Conservation (phyloP, 2,113 vertebrate species). For the Ciconia boyciana region DNA sequence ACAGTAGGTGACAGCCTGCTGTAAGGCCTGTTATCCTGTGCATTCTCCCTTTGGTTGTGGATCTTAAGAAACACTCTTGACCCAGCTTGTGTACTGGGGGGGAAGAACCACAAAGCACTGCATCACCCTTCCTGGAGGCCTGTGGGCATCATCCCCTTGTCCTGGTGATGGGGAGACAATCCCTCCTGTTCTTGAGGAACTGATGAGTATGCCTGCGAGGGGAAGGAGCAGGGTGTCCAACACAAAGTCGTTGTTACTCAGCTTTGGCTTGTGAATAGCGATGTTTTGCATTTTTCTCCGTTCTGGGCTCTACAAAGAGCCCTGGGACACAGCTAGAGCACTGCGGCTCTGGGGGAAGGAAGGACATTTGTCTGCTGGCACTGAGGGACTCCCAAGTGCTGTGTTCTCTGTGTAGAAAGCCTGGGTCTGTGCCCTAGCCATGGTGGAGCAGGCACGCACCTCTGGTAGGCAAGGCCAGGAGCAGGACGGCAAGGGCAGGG, state of each 20-base stretch:
- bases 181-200: neutral
- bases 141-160: neutral
- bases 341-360: neutral
- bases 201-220: neutral
- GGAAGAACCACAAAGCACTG: neutral
- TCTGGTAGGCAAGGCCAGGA: neutral
- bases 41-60: neutral
- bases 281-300: neutral
- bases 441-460: accelerated
- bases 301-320: neutral
- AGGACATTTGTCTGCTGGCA: neutral
- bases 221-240: neutral
- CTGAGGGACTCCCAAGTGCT: neutral
- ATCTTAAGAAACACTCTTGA: neutral
- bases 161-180: neutral
- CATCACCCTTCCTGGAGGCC: neutral
- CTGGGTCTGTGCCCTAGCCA: neutral
- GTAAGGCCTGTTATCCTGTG: neutral
- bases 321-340: neutral
- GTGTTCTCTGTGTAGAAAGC: neutral
- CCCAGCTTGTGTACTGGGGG: neutral
- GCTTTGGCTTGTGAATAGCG: neutral
- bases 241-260: neutral
- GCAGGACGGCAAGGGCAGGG: neutral
- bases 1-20: neutral